Base-by-base conservation (phyloP, 2,113 vertebrate genomes). In the Pelodiscus sinensis region DNA sequence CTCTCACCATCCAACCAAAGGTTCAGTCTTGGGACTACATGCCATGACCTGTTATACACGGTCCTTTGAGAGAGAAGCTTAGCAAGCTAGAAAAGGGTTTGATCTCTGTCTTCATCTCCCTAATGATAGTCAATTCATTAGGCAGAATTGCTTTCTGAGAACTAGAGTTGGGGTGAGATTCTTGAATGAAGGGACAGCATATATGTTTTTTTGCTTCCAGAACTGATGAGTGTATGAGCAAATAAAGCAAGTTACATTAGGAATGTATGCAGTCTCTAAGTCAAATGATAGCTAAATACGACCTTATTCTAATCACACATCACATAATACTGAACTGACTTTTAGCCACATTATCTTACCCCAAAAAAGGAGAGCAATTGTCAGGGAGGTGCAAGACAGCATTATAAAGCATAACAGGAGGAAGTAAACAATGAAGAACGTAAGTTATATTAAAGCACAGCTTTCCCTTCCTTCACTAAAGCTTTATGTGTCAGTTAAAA, bases 251-350 rank as follows among this genome's bases (percentile, higher is more conserved):
- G 25, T 6, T 2, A 1, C 73, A 68, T 16, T 21, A 11, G 81
- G n/a, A 51, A 21, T 77, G n/a, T 3, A 44, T 6, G 31, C 24
- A 86, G 38, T 57, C 51, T 58, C 18, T 24, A 44, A 54, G 13
- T 24, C 44, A 95, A 87, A 35, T 93, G 92, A 87, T 78, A 91
- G 80, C n/a, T 93, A 60, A 58, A 24, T 87, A 65, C 78, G 73
- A 95, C 65, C 80, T 88, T 85, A 73, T 4, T 87, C 86, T 88
- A 77, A 90, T 73, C 87, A 92, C 93, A 84, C 22, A 62, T 85
- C 18, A 2, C 65, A 87, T 22, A 84, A 51, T 82, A 62, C 65
- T 86, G 14, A 27, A 44, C 86, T 93, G 73, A 68, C 65, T 65
- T 94, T 91, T 93, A 84, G 11, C 93, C 88, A 94, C 85, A 50